phyloP scores from a whole-genome alignment of 2,113 vertebrate species.

The Vulpes ferrilata region DNA sequence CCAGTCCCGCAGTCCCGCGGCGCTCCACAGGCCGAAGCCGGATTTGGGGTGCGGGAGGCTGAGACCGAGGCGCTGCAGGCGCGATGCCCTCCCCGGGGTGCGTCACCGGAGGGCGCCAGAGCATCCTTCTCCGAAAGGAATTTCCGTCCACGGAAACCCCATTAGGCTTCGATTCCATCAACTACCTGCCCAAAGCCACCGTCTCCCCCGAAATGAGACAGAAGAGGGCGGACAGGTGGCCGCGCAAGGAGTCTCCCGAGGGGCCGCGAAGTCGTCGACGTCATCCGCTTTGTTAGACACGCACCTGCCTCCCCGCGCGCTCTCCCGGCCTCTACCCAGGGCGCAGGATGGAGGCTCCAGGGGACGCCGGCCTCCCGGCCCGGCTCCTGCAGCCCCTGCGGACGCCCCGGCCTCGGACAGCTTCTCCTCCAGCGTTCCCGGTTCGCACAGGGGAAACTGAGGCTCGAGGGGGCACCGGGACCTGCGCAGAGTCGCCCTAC shows the following conservation, averaged over 20 bases:
- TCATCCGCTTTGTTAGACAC: too few species aligned
- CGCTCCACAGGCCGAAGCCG: neutral
- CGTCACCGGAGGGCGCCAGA: slow-evolving; percentile 65
- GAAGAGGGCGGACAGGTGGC: neutral
- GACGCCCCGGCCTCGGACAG: neutral
- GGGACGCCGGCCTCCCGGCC: neutral
- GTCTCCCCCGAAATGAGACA: neutral
- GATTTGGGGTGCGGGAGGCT: neutral
- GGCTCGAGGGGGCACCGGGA: neutral
- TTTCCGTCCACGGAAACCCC: neutral
- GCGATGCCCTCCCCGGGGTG: neutral
- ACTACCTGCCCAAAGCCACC: neutral
- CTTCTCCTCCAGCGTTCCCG: neutral
- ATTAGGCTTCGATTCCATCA: neutral
- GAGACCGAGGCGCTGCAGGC: neutral
- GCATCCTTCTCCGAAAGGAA: neutral
- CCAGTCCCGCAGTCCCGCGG: too few species aligned
- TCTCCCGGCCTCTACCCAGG: too few species aligned
- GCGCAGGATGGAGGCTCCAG: neutral
- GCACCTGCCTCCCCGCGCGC: too few species aligned
- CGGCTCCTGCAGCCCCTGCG: neutral
- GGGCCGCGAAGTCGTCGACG: neutral
- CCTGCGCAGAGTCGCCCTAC: neutral
- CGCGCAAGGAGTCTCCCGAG: neutral
- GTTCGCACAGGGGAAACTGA: neutral